A percentile compares a stretch with the other conserved stretches of the same genome.
Conservation (phyloP, 2,113 vertebrate genomes). For the Craseonycteris thonglongyai region DNA sequence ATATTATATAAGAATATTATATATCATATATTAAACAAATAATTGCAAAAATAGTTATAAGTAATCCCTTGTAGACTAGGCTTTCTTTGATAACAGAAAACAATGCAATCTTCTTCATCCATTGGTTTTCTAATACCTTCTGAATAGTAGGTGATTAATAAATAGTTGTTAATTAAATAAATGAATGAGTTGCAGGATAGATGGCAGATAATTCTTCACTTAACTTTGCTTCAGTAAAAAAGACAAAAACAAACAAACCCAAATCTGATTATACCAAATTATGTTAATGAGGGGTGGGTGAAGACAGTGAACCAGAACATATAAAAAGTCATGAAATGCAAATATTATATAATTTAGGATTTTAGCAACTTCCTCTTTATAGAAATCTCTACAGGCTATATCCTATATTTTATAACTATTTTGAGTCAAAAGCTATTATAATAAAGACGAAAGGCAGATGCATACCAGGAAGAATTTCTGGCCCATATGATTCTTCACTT, state of each 20-base stretch:
- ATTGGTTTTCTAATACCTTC: not conserved
- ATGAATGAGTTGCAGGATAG: not conserved
- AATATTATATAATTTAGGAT: not conserved
- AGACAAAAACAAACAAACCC: not conserved
- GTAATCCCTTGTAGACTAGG: not conserved
- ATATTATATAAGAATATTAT: not conserved
- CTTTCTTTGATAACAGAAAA: not conserved
- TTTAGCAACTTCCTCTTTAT: not conserved
- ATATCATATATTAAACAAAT: not conserved
- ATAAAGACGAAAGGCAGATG: not conserved
- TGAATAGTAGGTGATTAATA: not conserved
- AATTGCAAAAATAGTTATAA: not conserved
- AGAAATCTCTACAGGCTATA: not conserved
- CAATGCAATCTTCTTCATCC: not conserved
- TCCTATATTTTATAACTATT: not conserved
- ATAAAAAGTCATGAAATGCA: not conserved
- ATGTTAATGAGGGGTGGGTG: not conserved
- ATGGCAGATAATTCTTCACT: not conserved
- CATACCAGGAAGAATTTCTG: not conserved
- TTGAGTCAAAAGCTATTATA: not conserved
- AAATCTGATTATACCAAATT: not conserved
- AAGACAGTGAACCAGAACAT: not conserved
- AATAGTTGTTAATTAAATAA: not conserved
- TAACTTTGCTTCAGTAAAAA: not conserved
- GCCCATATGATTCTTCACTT: not conserved